phyloP scores from a whole-genome alignment of 2,113 vertebrate genomes.

The Cyanoliseus patagonus region DNA sequence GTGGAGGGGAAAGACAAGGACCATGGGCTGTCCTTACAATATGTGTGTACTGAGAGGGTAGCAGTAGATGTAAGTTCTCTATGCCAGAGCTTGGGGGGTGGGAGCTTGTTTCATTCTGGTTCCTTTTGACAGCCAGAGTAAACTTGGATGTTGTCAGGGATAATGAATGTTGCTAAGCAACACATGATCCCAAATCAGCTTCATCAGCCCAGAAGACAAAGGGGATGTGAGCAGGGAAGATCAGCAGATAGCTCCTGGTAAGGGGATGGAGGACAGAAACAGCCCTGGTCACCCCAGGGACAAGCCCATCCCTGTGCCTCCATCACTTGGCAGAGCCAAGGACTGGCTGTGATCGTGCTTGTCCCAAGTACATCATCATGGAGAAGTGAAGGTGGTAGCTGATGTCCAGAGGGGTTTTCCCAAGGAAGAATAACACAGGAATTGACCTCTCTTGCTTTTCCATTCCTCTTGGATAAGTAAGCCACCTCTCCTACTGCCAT shows the following conservation, averaged over 20 bases:
- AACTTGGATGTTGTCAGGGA: not conserved
- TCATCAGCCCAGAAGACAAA: not conserved
- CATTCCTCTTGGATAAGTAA: accelerated
- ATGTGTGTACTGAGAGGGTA: not conserved
- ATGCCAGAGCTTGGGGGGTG: not conserved
- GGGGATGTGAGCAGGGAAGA: not conserved
- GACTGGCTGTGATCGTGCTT: not conserved
- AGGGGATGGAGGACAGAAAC: not conserved
- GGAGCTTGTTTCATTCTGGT: not conserved
- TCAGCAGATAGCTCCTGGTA: not conserved
- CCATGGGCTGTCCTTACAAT: not conserved
- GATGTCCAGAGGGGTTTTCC: not conserved
- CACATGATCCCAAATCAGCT: not conserved
- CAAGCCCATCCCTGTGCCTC: not conserved
- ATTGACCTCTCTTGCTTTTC: not conserved
- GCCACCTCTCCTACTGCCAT: not conserved
- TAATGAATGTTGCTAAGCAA: slow-evolving; percentile 47
- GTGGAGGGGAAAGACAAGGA: not conserved
- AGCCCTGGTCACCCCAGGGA: not conserved
- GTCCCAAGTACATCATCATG: accelerated
- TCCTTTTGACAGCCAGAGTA: not conserved
- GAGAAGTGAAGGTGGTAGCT: not conserved
- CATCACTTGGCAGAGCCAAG: not conserved
- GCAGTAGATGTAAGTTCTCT: not conserved
- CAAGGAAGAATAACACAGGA: not conserved